These are phyloP conservation scores for Drosophila gunungcola DNA, from an alignment of 1,140 invertebrate species.

Conservation along the genomic window DNA sequence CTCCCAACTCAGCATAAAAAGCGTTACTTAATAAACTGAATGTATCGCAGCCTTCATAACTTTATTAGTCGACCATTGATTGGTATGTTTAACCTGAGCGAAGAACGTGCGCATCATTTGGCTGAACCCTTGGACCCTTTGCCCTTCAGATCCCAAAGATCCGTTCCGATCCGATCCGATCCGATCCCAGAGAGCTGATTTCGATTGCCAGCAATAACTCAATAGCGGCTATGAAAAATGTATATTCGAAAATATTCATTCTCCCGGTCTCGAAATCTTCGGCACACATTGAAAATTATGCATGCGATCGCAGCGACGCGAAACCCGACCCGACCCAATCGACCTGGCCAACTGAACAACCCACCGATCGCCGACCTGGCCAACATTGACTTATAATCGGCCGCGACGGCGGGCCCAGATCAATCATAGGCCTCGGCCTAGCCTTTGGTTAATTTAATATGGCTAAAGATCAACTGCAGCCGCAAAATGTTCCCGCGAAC, in stretches of 20 bases:
- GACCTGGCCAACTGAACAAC: conserved; percentile 39
- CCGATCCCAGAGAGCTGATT: conserved; percentile 50
- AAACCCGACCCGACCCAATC: conserved; percentile 55
- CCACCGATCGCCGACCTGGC: conserved; percentile 57
- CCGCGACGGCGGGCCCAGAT: conserved; percentile 65
- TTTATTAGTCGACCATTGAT: conserved; percentile 51
- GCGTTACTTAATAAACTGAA: conserved; percentile 33
- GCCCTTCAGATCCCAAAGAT: conserved; percentile 13
- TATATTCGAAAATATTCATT: conserved; percentile 43
- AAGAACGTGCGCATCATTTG: conserved; percentile 77
- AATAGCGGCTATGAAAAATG: conserved; percentile 57
- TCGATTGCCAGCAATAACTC: conserved; percentile 81
- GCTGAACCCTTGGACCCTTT: conserved; percentile 17
- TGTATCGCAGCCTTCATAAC: conserved; percentile 38
- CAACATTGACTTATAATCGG: conserved; percentile 72
- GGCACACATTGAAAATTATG: conserved; percentile 79
- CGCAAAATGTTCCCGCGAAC: conserved; percentile 78
- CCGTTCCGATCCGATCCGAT: conserved; percentile 4
- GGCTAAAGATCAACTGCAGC: conserved; percentile 78
- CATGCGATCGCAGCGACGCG: conserved; percentile 67
- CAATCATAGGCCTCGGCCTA: conserved; percentile 70
- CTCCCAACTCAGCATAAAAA: conserved; percentile 19
- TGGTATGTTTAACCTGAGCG: conserved; percentile 71
- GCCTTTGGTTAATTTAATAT: conserved; percentile 82
- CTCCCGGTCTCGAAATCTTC: conserved; percentile 50